These are phyloP conservation scores for Edolisoma coerulescens DNA, from an alignment of 2,113 vertebrate species.

Conservation along the genomic window DNA sequence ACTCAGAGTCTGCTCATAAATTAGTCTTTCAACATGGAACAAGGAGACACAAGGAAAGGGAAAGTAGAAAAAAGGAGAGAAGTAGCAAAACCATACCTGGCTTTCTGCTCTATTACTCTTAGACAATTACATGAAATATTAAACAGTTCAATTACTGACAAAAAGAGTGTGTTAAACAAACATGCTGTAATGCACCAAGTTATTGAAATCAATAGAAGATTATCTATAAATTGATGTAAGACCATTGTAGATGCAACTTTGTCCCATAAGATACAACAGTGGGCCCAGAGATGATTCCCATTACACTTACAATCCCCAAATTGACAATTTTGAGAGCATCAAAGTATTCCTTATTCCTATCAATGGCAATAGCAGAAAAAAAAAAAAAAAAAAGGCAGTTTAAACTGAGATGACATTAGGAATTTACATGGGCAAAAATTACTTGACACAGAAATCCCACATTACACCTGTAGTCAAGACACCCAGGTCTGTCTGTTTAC, in stretches of 20 bases:
- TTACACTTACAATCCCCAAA: not conserved
- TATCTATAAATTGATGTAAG: not conserved
- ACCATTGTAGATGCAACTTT: not conserved
- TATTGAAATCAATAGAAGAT: not conserved
- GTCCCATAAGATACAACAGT: not conserved
- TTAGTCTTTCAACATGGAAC: not conserved
- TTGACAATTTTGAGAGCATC: not conserved
- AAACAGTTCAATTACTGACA: not conserved
- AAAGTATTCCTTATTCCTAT: not conserved
- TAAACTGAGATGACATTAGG: not conserved
- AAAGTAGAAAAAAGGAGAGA: not conserved
- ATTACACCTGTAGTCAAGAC: not conserved
- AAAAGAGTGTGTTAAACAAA: not conserved
- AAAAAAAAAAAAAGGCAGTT: not conserved
- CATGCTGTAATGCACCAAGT: not conserved
- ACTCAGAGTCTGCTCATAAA: slow-evolving; percentile 25
- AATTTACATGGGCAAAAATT: not conserved
- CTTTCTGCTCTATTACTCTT: not conserved
- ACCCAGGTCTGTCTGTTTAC: not conserved
- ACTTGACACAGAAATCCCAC: not conserved
- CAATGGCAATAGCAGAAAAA: not conserved
- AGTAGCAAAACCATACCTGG: not conserved
- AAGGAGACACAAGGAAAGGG: not conserved
- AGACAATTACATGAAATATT: slow-evolving; percentile 17
- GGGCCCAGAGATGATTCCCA: not conserved